These are phyloP conservation scores for Zygogramma bicolorata DNA, from an alignment of 2,888 invertebrate genomes.

Conservation along the genomic window DNA sequence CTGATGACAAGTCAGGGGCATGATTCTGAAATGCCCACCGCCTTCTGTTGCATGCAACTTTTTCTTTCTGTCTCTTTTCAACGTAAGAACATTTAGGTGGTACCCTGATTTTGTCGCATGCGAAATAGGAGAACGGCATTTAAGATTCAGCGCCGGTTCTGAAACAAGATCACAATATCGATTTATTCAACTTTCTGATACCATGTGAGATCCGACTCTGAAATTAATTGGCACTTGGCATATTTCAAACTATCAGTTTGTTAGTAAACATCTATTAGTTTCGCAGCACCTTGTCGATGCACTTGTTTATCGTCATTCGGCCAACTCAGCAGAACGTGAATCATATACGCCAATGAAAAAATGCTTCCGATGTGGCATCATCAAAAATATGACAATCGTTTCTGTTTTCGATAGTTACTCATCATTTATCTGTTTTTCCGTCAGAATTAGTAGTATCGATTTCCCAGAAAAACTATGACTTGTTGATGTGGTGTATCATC, in stretches of 20 bases:
- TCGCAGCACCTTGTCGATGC: background rate
- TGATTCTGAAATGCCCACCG: no score
- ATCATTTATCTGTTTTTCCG: background rate
- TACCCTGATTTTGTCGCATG: no score
- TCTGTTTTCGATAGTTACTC: background rate
- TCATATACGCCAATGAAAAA: background rate
- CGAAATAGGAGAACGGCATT: no score
- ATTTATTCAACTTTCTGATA: no score
- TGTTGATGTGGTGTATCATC: background rate
- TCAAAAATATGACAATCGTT: background rate
- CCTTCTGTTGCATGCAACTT: no score
- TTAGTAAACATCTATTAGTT: background rate
- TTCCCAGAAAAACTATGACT: background rate
- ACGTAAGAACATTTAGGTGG: no score
- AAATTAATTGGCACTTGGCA: no score
- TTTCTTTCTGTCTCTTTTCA: no score
- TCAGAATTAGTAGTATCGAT: background rate
- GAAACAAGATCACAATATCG: no score
- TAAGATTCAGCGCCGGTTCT: no score
- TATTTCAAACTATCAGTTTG: background rate
- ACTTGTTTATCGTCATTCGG: background rate
- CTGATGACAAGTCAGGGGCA: no score
- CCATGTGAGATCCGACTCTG: no score
- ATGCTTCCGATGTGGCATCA: background rate
- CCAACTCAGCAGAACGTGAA: background rate